These are phyloP conservation scores for Achatina immaculata DNA, from an alignment of 1,140 invertebrate species.

Conservation along the genomic window DNA sequence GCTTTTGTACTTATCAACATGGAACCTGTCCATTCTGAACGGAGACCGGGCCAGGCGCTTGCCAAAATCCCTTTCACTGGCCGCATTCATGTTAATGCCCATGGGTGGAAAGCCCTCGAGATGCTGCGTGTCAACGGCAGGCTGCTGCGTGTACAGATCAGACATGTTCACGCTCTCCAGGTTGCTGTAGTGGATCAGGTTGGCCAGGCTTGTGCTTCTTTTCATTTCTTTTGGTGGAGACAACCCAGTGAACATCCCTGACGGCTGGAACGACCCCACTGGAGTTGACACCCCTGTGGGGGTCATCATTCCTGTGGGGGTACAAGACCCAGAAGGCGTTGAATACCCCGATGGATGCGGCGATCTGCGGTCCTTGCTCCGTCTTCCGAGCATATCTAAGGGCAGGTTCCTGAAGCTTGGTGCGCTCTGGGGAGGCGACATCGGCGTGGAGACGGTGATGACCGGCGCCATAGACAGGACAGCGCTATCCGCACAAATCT, in stretches of 20 bases:
- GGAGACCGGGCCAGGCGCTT: neutral
- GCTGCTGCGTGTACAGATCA: neutral
- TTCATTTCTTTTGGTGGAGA: neutral
- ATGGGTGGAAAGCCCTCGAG: neutral
- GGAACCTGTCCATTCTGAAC: neutral
- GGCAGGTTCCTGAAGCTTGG: neutral
- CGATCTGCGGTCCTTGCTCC: neutral
- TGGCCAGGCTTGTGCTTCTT: neutral
- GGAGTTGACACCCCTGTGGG: neutral
- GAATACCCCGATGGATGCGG: neutral
- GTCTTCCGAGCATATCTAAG: neutral
- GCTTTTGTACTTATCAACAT: neutral
- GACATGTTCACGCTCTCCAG: neutral
- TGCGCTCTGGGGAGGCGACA: neutral
- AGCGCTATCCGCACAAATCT: neutral
- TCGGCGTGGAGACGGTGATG: neutral
- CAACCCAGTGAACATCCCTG: neutral
- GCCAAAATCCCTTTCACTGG: neutral
- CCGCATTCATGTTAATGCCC: neutral
- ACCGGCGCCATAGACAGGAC: neutral
- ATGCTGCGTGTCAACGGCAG: neutral
- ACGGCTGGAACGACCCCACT: neutral
- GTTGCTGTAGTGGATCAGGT: neutral
- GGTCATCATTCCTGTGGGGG: neutral
- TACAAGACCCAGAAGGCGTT: neutral